Conservation (phyloP, 2,113 vertebrate genomes). For the Leuciscus idus region DNA sequence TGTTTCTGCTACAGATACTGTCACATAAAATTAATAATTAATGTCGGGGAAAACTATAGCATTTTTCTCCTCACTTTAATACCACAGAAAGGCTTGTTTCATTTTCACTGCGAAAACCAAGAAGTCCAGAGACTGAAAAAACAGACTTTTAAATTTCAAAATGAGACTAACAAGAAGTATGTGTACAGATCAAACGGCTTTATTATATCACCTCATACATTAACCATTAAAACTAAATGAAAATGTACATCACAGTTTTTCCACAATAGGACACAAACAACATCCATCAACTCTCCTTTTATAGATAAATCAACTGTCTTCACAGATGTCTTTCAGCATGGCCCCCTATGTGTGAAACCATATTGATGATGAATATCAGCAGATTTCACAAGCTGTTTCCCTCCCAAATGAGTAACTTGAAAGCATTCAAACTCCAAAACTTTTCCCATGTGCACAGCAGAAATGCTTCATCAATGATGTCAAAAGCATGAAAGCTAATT, state of each 20-base stretch:
- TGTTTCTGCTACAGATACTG: background rate
- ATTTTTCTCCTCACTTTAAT: background rate
- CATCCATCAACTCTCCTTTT: conserved; percentile 43
- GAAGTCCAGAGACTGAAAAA: background rate
- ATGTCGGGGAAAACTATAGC: background rate
- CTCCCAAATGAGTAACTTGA: conserved; percentile 40
- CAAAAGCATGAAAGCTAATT: conserved; percentile 5
- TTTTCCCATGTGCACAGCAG: conserved; percentile 40
- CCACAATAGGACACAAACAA: conserved; percentile 6
- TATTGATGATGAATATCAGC: conserved; percentile 52
- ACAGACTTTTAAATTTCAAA: background rate
- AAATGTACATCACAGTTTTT: conserved; percentile 39
- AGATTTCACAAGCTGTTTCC: conserved; percentile 47
- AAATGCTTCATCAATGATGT: conserved; percentile 30
- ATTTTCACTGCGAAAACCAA: background rate
- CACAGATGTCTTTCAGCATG: conserved; percentile 36
- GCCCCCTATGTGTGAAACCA: conserved; percentile 38
- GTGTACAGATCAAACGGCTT: background rate
- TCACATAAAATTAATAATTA: background rate
- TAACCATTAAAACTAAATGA: conserved; percentile 15
- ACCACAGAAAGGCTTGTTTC: background rate
- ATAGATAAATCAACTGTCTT: conserved; percentile 40
- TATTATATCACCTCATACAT: background rate
- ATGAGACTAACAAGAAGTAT: background rate
- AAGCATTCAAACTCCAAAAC: conserved; percentile 5